These are phyloP conservation scores for Cottus gobio DNA, from an alignment of 2,113 vertebrate species.

Conservation along the genomic window DNA sequence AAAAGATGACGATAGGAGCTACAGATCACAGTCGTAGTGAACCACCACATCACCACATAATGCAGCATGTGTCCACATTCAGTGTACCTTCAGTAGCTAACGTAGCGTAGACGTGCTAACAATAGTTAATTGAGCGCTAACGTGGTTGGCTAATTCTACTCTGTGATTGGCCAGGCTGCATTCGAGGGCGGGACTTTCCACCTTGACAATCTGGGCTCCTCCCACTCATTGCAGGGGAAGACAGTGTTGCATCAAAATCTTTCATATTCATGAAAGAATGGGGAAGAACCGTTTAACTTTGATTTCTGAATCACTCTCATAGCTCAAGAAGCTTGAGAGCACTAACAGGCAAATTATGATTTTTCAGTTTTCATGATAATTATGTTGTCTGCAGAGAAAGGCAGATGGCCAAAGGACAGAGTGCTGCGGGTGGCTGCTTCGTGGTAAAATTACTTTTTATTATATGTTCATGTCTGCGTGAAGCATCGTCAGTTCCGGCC, in stretches of 20 bases:
- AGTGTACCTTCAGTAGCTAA: neutral
- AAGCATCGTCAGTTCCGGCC: conserved; percentile 18
- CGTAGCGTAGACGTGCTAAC: neutral
- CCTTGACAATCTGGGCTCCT: neutral
- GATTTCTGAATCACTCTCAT: conserved; percentile 26
- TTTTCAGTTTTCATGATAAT: conserved; percentile 36
- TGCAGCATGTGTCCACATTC: neutral
- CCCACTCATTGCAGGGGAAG: conserved; percentile 2
- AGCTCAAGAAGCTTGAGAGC: conserved; percentile 1
- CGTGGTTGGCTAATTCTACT: neutral
- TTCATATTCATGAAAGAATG: conserved; percentile 28
- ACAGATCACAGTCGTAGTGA: neutral
- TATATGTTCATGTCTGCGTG: conserved; percentile 20
- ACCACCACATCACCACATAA: neutral
- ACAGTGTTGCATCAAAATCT: conserved; percentile 34
- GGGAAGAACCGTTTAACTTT: conserved; percentile 21
- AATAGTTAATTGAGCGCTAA: neutral
- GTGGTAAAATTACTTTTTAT: conserved; percentile 58
- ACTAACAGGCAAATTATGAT: conserved; percentile 2
- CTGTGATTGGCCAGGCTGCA: neutral
- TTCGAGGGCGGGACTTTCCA: neutral
- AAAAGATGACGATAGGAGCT: neutral
- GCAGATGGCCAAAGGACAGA: conserved; percentile 30
- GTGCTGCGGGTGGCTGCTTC: conserved; percentile 6
- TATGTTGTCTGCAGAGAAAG: conserved; percentile 18